A percentile compares a stretch with the other conserved stretches of the same genome.
phyloP scores from a whole-genome alignment of 2,113 vertebrate genomes.

The Ovis aries region DNA sequence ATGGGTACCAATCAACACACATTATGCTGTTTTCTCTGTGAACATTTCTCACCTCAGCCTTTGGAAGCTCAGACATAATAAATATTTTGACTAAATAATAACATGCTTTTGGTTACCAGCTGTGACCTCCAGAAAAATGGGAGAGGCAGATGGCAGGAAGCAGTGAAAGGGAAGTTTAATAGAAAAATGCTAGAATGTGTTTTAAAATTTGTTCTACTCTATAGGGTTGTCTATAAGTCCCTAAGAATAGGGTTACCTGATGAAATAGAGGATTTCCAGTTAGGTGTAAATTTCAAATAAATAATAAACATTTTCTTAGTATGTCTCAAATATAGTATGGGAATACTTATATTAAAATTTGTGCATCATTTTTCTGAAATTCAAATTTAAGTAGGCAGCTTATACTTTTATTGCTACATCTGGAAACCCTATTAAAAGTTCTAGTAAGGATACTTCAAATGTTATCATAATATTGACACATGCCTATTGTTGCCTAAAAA shows the following conservation, averaged over 20 bases:
- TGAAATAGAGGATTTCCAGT: neutral
- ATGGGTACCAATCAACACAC: neutral
- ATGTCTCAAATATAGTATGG: neutral
- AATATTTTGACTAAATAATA: conserved; percentile 56
- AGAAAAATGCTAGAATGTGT: neutral
- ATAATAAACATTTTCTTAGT: neutral
- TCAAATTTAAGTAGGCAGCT: neutral
- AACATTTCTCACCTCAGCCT: neutral
- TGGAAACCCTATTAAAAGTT: neutral
- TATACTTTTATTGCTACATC: neutral
- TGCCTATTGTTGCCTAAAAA: neutral
- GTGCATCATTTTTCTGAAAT: neutral
- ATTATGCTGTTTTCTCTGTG: neutral
- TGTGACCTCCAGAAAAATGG: conserved; percentile 46
- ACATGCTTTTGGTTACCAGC: conserved; percentile 25
- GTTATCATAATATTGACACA: neutral
- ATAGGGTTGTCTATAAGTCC: neutral
- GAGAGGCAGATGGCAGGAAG: conserved; percentile 25
- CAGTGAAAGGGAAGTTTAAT: neutral
- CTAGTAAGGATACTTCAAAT: neutral
- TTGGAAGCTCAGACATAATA: conserved; percentile 21
- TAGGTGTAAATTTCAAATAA: neutral
- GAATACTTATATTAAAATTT: neutral
- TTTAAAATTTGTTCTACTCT: neutral
- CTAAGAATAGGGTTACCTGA: neutral